phyloP scores from a whole-genome alignment of 2,797 vertebrate genomes.

The Uromys caudimaculatus region DNA sequence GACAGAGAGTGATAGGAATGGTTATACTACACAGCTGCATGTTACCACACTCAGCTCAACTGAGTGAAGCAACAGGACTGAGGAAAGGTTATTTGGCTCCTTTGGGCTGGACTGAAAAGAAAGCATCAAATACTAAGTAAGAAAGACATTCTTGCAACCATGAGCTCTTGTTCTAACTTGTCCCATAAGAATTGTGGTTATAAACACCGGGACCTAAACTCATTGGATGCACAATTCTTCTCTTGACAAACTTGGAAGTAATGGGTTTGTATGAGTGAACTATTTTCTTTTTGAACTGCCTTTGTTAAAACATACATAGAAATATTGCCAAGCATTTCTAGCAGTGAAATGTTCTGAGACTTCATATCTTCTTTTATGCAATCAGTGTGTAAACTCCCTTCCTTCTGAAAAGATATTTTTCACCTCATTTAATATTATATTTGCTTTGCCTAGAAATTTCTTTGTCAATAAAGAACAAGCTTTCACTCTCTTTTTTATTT shows the following conservation, averaged over 20 bases:
- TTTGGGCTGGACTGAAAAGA: neutral
- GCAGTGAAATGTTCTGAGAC: neutral
- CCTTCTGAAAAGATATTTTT: neutral
- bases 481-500: neutral
- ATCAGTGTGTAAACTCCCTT: neutral
- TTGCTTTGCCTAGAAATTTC: neutral
- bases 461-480: neutral
- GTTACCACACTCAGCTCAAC: neutral
- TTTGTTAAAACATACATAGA: neutral
- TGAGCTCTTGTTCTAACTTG: neutral
- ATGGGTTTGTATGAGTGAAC: neutral
- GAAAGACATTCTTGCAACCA: neutral
- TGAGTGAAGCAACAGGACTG: neutral
- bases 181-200: neutral
- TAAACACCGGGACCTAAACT: neutral
- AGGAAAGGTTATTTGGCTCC: neutral
- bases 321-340: neutral
- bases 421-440: neutral
- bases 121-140: too few species aligned
- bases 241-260: neutral
- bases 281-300: neutral
- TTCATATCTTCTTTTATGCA: neutral
- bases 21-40: too few species aligned
- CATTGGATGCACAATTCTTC: neutral
- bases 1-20: too few species aligned